phyloP scores from a whole-genome alignment of 1,140 invertebrate genomes.

The Drosophila elegans region DNA sequence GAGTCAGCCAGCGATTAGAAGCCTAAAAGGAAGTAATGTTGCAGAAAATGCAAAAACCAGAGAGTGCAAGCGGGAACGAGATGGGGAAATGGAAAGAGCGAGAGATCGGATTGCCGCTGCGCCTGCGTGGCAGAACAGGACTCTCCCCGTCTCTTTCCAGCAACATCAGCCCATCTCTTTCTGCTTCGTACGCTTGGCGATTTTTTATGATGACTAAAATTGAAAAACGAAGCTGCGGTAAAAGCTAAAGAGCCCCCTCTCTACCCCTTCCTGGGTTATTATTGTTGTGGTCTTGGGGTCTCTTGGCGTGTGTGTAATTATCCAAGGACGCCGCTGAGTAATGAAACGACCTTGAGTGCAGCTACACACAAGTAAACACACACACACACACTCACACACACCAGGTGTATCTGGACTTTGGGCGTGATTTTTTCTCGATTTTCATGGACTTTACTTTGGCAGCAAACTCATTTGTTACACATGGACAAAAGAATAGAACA shows the following conservation, averaged over 20 bases:
- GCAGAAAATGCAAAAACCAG: conserved; percentile 74
- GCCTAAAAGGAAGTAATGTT: conserved; percentile 84
- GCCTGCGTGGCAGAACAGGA: conserved; percentile 66
- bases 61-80: conserved; percentile 3
- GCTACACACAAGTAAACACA: conserved; percentile 47
- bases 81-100: conserved; percentile 3
- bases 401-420: conserved; percentile 49
- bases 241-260: conserved; percentile 52
- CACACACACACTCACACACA: conserved; percentile 19
- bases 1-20: conserved; percentile 81
- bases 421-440: conserved; percentile 58
- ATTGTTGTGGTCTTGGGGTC: conserved; percentile 59
- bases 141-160: conserved; percentile 12
- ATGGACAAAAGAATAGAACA: conserved; percentile 65
- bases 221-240: conserved; percentile 66
- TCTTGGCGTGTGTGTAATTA: conserved; percentile 80
- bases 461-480: conserved; percentile 71
- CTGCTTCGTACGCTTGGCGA: conserved; percentile 32
- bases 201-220: conserved; percentile 78
- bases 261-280: conserved; percentile 30
- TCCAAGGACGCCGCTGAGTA: conserved; percentile 82
- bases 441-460: conserved; percentile 32
- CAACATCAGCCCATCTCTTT: conserved; percentile 9
- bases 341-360: conserved; percentile 83
- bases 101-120: conserved; percentile 48